Conservation (phyloP, 1,140 invertebrate genomes). For the Aricia agestis region DNA sequence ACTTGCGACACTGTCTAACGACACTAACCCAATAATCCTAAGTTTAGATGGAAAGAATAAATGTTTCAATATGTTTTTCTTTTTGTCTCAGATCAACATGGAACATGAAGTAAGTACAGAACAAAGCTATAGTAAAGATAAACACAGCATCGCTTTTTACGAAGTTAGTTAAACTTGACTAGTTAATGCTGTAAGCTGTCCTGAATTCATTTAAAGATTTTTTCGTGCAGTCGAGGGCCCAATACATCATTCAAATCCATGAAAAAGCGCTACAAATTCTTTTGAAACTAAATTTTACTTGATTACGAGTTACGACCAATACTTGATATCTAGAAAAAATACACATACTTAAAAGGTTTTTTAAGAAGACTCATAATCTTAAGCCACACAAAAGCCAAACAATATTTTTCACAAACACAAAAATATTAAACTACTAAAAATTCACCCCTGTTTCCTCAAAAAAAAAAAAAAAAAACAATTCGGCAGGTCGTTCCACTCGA, state of each 20-base stretch:
- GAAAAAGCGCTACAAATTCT: too few species aligned
- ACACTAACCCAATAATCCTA: constrained; percentile 12
- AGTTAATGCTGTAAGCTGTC: neutral
- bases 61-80: constrained; percentile 23
- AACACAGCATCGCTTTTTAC: constrained; percentile 3
- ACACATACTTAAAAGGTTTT: too few species aligned
- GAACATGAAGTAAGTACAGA: constrained; percentile 24
- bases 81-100: constrained; percentile 25
- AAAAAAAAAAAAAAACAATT: neutral
- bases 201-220: neutral
- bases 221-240: too few species aligned
- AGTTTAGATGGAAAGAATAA: constrained; percentile 22
- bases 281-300: too few species aligned
- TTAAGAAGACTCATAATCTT: too few species aligned
- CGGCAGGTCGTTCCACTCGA: constrained; percentile 4
- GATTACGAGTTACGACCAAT: too few species aligned
- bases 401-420: neutral
- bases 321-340: too few species aligned
- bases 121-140: constrained; percentile 1
- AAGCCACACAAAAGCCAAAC: neutral
- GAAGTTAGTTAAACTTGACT: neutral
- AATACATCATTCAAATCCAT: too few species aligned
- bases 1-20: too few species aligned
- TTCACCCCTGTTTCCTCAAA: constrained; percentile 10
- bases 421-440: neutral